Percentiles rank a stretch among this genome's conserved stretches.
phyloP scores from a whole-genome alignment of 2,797 vertebrate species.

The Hipposideros larvatus region DNA sequence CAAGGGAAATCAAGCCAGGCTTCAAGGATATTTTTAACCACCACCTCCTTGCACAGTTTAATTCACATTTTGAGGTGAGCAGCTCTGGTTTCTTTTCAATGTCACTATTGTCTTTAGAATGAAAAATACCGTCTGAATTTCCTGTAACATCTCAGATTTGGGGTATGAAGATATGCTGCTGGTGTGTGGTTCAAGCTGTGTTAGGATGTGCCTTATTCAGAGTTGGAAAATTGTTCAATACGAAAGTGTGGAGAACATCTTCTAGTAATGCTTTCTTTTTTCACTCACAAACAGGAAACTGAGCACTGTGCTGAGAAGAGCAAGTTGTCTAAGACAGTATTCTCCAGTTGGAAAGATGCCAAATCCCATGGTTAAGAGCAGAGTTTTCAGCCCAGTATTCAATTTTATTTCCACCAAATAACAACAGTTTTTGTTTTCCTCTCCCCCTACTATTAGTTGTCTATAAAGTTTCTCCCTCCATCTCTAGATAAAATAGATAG shows the following conservation, averaged over 20 bases:
- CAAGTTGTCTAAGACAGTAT: neutral
- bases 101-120: constrained; percentile 29
- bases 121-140: neutral
- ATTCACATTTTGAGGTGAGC: constrained; percentile 34
- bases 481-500: neutral
- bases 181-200: neutral
- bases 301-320: neutral
- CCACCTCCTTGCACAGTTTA: neutral
- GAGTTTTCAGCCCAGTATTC: neutral
- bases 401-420: neutral
- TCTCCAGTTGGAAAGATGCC: neutral
- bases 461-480: neutral
- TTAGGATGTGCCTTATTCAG: neutral
- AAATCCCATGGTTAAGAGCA: neutral
- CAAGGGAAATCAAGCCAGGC: constrained; percentile 7
- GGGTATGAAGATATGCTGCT: neutral
- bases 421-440: neutral
- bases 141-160: neutral
- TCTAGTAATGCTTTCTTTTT: neutral
- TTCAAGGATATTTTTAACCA: neutral
- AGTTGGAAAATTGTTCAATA: neutral
- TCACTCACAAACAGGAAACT: neutral
- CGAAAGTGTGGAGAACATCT: neutral
- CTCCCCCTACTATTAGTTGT: neutral
- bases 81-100: constrained; percentile 29